phyloP scores from a whole-genome alignment of 2,797 vertebrate genomes.

The Clarias fuscus region DNA sequence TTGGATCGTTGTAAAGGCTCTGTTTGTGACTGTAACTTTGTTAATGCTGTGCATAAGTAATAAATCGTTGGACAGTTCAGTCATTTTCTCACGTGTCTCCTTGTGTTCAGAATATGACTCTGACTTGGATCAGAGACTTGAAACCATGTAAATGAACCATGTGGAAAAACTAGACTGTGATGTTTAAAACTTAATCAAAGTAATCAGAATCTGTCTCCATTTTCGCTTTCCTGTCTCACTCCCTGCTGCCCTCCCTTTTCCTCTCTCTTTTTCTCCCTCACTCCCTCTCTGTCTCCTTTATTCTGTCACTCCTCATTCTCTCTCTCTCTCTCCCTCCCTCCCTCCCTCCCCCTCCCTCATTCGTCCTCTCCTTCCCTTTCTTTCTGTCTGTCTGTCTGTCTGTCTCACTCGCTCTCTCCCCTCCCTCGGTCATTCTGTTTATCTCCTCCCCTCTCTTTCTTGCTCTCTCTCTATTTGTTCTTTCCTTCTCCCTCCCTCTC shows the following conservation, averaged over 20 bases:
- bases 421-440: conserved; percentile 46
- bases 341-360: conserved; percentile 36
- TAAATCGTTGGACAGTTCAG: neutral
- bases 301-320: neutral
- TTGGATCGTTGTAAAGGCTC: neutral
- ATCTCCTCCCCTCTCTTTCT: conserved; percentile 49
- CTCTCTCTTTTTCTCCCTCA: conserved; percentile 48
- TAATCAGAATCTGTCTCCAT: conserved; percentile 31
- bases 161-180: conserved; percentile 11
- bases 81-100: neutral
- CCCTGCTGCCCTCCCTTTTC: conserved; percentile 31
- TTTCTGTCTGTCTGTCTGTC: conserved; percentile 36
- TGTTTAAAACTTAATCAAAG: conserved; percentile 34
- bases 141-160: conserved; percentile 18
- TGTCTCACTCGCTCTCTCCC: conserved; percentile 52
- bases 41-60: neutral
- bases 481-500: conserved; percentile 50
- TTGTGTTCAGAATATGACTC: neutral
- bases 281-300: conserved; percentile 31
- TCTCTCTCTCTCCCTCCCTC: neutral
- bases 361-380: conserved; percentile 37
- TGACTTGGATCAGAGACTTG: neutral
- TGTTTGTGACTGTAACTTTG: neutral
- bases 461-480: conserved; percentile 50
- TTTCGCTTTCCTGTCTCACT: conserved; percentile 26